Evolutionary conservation across 2,113 vertebrate species (phyloP), one percentile per base, ranked within the genome.

Genomic region (Tamias sibiricus): DNA sequence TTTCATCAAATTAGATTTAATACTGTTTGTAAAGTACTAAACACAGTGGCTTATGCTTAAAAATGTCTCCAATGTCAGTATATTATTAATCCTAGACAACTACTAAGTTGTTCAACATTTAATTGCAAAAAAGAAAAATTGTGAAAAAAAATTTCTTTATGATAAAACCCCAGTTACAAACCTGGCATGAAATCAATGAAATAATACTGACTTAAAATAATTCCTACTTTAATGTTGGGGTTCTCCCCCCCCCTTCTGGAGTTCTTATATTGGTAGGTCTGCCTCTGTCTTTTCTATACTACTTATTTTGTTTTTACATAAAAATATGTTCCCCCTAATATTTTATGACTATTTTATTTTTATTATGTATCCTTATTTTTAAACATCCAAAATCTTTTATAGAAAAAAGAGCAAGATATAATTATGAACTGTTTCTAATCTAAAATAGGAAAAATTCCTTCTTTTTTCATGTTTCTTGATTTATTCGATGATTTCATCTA

Each of bases 381-480:
- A 94, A 90, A 94, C 40, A 92, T 49, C 42, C 76, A 86, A n/a
- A 77, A 57, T 86, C 32, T 94, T 91, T 90, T 66, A 47, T n/a
- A 28, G 9, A 92, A 88, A 94, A 90, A 91, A 76, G 13, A 54
- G 9, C 30, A 87, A 11, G 79, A 62, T 49, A 71, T 80, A 93
- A 95, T 77, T 92, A 84, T 83, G 35, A 83, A 87, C 19, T 69
- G 69, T 54, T 95, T 90, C 49, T 89, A 76, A 83, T 90, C 16
- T 87, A 95, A 97, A 91, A 35, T 82, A 94, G 90, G 44, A 86
- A 83, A 94, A 88, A 59, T 64, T 57, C 2, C 42, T 54, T 19
- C 69, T 9, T 42, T 95, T 87, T 90, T 84, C 24, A 62, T 62
- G 59, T 62, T 62, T 57, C 30, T 81, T 68, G n/a, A 94, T 88